Conservation (phyloP, 2,888 invertebrate species). For the Actias luna region DNA sequence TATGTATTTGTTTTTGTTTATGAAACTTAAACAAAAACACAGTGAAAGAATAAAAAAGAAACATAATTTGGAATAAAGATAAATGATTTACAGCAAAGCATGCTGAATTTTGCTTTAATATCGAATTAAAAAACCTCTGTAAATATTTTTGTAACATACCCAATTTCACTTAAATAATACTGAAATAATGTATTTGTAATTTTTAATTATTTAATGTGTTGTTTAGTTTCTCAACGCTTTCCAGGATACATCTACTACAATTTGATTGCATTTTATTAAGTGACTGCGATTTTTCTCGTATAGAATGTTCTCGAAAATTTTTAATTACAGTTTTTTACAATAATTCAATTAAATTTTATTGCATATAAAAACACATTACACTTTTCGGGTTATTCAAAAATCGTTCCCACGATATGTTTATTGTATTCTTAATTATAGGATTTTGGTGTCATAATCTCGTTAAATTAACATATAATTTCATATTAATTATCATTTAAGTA, state of each 20-base stretch:
- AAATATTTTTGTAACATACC: not conserved
- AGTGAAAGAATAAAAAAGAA: no score
- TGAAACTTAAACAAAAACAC: no score
- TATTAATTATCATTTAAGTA: conserved; percentile 10
- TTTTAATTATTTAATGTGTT: not conserved
- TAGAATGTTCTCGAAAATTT: not conserved
- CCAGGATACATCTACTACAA: not conserved
- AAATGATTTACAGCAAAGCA: no score
- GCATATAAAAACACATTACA: not conserved
- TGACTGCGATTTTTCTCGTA: not conserved
- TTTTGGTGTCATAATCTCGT: conserved; percentile 76
- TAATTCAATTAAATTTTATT: conserved; percentile 3
- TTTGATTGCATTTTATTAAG: not conserved
- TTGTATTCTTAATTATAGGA: conserved; percentile 49
- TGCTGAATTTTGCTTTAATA: no score
- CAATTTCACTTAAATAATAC: not conserved
- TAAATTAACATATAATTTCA: conserved; percentile 34
- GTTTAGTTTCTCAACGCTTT: not conserved
- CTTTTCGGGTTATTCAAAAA: conserved; percentile 15
- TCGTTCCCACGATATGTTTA: conserved; percentile 34
- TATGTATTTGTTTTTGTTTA: no score
- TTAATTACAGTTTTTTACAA: conserved; percentile 1
- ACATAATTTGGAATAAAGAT: no score
- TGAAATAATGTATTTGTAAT: not conserved
- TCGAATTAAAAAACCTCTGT: no score